Evolutionary conservation across 2,797 vertebrate species (phyloP), one percentile per base, ranked within the genome.

Genomic region (Choloepus didactylus): DNA sequence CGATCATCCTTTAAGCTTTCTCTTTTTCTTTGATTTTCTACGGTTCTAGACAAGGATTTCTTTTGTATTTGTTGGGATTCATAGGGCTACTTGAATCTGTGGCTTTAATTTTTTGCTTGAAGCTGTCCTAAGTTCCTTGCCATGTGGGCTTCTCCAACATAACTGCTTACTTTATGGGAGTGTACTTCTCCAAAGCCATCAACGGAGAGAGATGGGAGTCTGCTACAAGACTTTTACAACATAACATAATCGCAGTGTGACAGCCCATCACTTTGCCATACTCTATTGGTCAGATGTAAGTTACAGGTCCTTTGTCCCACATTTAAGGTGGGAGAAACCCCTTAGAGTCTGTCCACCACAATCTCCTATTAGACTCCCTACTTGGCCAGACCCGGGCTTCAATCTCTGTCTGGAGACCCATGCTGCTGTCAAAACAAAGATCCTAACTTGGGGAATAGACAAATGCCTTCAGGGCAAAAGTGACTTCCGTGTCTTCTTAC

Each of bases 31-130:
- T 54, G 35, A 9, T 69, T 69, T 87, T 64, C 38, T 88, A 59
- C 2, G 84, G 38, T 88, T 67, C 25, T 70, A 31, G 29, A 5
- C 77, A 21, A 76, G 44, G 29, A 76, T 64, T 72, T 69, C 31
- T 31, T 92, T 80, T 49, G 9, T 88, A 23, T 79, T 82, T 83
- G 9, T 62, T 66, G 46, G 21, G 64, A 66, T 82, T 94, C 69
- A 59, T n/a, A 35, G 66, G 27, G 3, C 49, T 77, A 92, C 70
- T 77, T 51, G 4, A 87, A 56, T 79, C 27, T 59, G 86, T 77
- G 60, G 64, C 56, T 93, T 89, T 94, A 77, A 9, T 82, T 79
- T 73, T 46, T 95, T 93, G 64, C 70, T 77, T 51, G 29, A 90
- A 83, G 87, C 77, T 93, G 4, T 56, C 76, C n/a, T 90, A 54